Conservation (phyloP, 92 coral and sea anemone genomes). For the Porites rus region DNA sequence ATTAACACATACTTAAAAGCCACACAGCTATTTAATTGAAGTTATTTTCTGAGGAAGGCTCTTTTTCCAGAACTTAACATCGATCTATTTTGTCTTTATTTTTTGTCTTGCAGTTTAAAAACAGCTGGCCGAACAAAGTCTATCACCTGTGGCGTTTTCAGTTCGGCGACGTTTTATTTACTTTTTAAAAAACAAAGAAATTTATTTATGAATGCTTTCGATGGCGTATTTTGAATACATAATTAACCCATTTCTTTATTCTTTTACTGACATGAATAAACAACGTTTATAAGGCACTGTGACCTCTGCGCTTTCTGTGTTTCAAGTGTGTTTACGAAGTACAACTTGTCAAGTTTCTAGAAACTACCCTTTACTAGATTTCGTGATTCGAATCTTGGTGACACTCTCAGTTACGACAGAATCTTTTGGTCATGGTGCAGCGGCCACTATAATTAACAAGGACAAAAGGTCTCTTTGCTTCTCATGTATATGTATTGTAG, state of each 20-base stretch:
- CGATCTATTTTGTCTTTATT: background rate
- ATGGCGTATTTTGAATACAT: slow-evolving; percentile 20
- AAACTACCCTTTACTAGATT: background rate
- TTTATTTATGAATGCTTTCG: background rate
- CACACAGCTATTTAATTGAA: background rate
- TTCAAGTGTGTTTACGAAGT: background rate
- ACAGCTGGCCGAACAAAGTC: background rate
- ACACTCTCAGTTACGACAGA: background rate
- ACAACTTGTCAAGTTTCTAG: background rate
- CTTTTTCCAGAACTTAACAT: background rate
- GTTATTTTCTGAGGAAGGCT: background rate
- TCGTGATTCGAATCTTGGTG: background rate
- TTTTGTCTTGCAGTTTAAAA: background rate
- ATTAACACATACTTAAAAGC: slow-evolving; percentile 9
- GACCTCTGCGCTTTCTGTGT: background rate
- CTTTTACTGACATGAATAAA: slow-evolving; percentile 9
- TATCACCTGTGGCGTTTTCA: background rate
- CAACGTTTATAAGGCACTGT: background rate
- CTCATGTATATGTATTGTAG: slow-evolving; percentile 27
- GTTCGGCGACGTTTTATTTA: background rate
- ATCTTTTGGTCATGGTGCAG: background rate
- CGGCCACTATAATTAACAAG: slow-evolving; percentile 1
- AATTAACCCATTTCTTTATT: slow-evolving; percentile 28
- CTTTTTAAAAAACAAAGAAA: slow-evolving; percentile 2
- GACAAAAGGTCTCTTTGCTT: background rate